Conservation (phyloP, 2,113 vertebrate species). For the Zosterops hypoxanthus region DNA sequence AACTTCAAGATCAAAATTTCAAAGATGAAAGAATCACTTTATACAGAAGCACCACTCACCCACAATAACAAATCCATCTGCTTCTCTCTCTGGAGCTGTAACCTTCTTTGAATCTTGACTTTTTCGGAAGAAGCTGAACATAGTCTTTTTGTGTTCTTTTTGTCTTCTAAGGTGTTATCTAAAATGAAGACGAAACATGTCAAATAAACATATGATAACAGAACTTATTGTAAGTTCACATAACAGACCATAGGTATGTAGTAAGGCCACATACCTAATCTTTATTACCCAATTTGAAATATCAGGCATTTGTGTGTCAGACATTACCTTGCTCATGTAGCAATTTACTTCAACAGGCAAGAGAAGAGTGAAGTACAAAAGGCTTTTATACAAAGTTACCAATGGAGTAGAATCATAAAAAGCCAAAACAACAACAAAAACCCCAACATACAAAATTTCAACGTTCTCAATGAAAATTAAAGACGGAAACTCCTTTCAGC, state of each 20-base stretch:
- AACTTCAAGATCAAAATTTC: neutral
- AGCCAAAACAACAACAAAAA: neutral
- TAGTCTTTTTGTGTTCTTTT: slow-evolving; percentile 33
- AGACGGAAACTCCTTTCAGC: neutral
- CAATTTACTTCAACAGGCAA: neutral
- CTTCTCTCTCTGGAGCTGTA: slow-evolving; percentile 79
- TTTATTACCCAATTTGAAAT: neutral
- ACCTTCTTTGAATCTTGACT: slow-evolving; percentile 82
- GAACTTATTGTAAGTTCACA: neutral
- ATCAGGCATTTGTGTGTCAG: neutral
- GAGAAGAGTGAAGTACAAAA: neutral
- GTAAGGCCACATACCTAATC: neutral
- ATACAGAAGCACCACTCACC: slow-evolving; percentile 77
- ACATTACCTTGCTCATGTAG: neutral
- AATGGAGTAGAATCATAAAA: neutral
- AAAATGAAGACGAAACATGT: slow-evolving; percentile 10
- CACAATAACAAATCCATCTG: slow-evolving; percentile 91
- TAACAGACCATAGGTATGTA: neutral
- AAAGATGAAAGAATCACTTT: neutral
- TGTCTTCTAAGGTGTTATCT: neutral
- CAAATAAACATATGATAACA: neutral
- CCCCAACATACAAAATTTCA: neutral
- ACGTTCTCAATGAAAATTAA: neutral
- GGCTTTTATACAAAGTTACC: neutral
- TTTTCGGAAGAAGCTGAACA: slow-evolving; percentile 91